These are phyloP conservation scores for Octodon degus DNA, from an alignment of 2,113 vertebrate genomes.

Conservation along the genomic window DNA sequence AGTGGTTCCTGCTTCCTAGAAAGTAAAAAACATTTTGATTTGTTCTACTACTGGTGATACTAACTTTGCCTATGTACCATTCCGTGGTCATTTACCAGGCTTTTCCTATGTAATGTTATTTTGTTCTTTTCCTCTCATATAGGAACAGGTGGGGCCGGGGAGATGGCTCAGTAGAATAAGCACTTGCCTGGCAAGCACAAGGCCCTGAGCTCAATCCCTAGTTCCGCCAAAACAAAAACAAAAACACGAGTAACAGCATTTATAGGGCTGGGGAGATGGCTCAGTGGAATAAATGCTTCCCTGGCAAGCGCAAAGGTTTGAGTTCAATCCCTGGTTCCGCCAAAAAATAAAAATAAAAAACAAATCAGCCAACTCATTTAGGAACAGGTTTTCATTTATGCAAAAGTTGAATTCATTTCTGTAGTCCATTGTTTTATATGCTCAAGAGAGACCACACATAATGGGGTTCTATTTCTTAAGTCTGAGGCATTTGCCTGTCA, in stretches of 20 bases:
- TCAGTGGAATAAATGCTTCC: no score
- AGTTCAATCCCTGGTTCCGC: no score
- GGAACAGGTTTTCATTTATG: background rate
- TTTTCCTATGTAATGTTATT: background rate
- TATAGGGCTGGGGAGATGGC: no score
- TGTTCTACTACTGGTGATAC: background rate
- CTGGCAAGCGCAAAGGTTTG: no score
- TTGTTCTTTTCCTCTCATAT: background rate
- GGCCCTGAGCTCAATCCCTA: no score
- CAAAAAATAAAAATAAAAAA: no score
- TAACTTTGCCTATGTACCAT: background rate
- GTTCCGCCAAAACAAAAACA: no score
- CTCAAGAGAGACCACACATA: background rate
- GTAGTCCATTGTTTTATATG: background rate
- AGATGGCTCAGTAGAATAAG: no score
- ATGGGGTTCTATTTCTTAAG: background rate
- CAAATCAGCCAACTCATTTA: no score
- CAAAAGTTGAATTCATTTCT: slow-evolving; percentile 10
- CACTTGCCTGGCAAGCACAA: no score
- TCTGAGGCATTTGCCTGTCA: background rate
- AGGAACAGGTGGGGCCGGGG: no score
- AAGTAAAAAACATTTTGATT: background rate
- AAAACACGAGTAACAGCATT: no score
- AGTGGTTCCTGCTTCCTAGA: background rate
- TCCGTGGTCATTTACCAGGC: background rate